A percentile compares a stretch with the other conserved stretches of the same genome.
These are phyloP conservation scores for Palythoa caribaeorum DNA, from an alignment of 92 coral and sea anemone species.

Conservation along the genomic window DNA sequence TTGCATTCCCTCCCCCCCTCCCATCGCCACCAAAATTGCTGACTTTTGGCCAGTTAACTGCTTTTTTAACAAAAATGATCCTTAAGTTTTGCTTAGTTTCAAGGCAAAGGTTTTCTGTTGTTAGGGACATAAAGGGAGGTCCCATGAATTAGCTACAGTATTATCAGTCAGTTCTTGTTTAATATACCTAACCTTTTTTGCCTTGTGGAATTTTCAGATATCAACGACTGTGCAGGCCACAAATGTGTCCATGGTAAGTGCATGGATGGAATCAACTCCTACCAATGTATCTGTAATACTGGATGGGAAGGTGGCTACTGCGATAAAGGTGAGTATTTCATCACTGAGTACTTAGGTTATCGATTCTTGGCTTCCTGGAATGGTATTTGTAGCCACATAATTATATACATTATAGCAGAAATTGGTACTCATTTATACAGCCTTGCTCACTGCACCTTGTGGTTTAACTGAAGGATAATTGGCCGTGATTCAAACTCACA, in stretches of 20 bases:
- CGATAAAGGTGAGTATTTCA: conserved; percentile 61
- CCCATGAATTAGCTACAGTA: neutral
- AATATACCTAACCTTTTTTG: neutral
- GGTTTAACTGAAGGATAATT: too few species aligned
- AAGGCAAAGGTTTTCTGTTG: too few species aligned
- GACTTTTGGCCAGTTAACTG: too few species aligned
- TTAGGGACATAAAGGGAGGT: too few species aligned
- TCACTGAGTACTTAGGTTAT: neutral
- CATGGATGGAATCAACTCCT: conserved; percentile 77
- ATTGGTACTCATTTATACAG: neutral
- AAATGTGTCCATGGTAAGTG: conserved; percentile 88
- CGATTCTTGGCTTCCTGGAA: too few species aligned
- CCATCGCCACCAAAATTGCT: too few species aligned
- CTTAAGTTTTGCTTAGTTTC: too few species aligned
- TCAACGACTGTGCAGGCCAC: conserved; percentile 77
- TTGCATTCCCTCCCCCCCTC: too few species aligned
- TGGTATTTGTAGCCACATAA: too few species aligned
- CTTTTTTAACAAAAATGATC: too few species aligned
- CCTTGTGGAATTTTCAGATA: conserved; percentile 52
- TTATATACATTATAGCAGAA: neutral
- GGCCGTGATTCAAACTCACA: too few species aligned
- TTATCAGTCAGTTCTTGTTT: neutral
- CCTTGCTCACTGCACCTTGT: too few species aligned
- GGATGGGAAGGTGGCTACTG: conserved; percentile 95
- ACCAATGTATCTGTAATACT: conserved; percentile 77